Evolutionary conservation across 2,113 vertebrate genomes (phyloP), one percentile per base, ranked within the genome.

Genomic region (Peromyscus leucopus): DNA sequence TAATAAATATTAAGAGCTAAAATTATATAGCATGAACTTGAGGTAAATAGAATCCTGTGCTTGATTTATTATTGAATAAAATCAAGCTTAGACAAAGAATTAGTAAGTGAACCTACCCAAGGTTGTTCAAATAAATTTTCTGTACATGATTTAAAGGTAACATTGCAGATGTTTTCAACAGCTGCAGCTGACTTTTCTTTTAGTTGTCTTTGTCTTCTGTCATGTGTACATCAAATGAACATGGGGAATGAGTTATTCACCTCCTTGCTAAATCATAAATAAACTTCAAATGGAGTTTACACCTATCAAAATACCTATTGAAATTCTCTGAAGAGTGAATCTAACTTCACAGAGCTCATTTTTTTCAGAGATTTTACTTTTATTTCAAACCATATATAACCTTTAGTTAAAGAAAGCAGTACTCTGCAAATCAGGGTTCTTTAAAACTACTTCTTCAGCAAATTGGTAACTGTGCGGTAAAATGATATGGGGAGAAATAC

Each of bases 371-470:
- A 91, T 55, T 82, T 57, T 94, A 85, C 46, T 69, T 91, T 93
- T 87, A 89, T 63, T 94, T 95, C 36, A 79, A 85, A 87, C 78
- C 33, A 55, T 63, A 46, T 1, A 59, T 31, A 91, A 90, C 69
- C 51, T 87, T 86, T 75, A 95, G 65, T 61, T 89, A 88, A 97
- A 48, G 82, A 96, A 94, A 93, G 17, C 71, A 55, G 76, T 46
- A 19, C 85, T 89, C 93, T 95, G 92, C n/a, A 96, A 95, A 92
- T 95, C 90, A 74, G 72, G 26, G 74, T 59, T 87, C 79, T 96
- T 72, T 78, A 57, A 97, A 97, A 97, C 21, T 55, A 82, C 80
- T 85, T 96, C 93, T 93, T 98, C 96, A 97, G 97, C 96, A 97
- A 94, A 94, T 89, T 39, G 79, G 59, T 74, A 90, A 76, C 94